Base-by-base conservation (phyloP, 1,140 invertebrate genomes). In the Trachymyrmex septentrionalis region DNA sequence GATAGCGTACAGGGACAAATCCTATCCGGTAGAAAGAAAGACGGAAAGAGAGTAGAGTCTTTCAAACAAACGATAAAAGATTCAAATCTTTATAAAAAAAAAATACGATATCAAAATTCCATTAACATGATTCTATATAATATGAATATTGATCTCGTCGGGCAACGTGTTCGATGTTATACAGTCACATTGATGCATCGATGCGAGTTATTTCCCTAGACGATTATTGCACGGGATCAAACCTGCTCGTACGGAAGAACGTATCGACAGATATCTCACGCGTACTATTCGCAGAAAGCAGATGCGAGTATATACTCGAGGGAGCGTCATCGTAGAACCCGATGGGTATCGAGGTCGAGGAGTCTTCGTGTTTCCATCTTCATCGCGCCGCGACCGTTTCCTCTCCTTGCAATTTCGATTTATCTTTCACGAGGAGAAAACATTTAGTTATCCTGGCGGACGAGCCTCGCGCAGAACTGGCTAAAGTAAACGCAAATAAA, bases 401-500 rank as follows among this genome's bases (percentile, higher is more conserved):
- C 48, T 10, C 30, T 34, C 27, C 5, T 48, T 19, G 67, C 53
- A 82, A 82, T 72, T 73, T 82, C 53, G 71, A 82, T 82, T 53
- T 73, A 82, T 82, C 80, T 59, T 82, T 73, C 71, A 82, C 19
- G 80, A 82, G 67, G 24, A 82, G 80, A 73, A 82, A 82, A 73
- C 80, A 73, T 82, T 82, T 73, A 73, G 80, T 53, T 69, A 48
- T 44, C 21, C 66, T 27, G 78, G 44, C 76, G 55, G 38, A n/a
- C 27, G 59, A 59, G 38, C 19, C 55, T 72, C 53, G 53, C 19
- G 7, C 53, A 16, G 5, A 59, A n/a, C 14, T 16, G 4, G 12
- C 80, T 82, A 73, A 82, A 82, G 80, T 75, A 63, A 84, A 84
- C 24, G 80, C 80, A 75, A 84, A 75, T 84, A 73, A 84, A 75